Base-by-base conservation (phyloP, 2,113 vertebrate species). In the Girardinichthys multiradiatus region DNA sequence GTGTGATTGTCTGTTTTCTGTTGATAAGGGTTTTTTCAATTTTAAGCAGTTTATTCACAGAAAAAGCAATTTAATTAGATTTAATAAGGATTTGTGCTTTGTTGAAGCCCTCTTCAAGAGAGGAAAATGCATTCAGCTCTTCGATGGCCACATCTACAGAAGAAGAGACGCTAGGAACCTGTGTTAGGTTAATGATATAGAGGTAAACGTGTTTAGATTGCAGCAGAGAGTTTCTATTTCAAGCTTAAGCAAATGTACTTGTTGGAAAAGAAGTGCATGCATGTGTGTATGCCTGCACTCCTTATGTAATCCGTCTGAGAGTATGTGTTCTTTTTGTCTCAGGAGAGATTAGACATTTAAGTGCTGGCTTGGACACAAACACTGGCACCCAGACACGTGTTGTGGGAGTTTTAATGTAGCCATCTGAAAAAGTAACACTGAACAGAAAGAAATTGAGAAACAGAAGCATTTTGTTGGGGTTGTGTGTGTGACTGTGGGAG, bases 11-110 rank as follows among this genome's bases (percentile, higher is more conserved):
- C 73, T 91, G 88, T 61, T 74, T 63, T 73, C 27, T 42, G 29
- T 72, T 76, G 89, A 91, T 89, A 87, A 90, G 80, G 81, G 80
- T 81, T 89, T 86, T n/a, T 81, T 45, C 60, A 37, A n/a, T n/a
- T n/a, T n/a, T n/a, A n/a, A n/a, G 27, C 51, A 72, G 62, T 77
- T 60, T 73, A 33, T 83, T 81, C 51, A 64, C 80, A 28, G 45
- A 57, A 26, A n/a, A n/a, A 42, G 27, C 73, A 70, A 83, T 91
- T 86, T 85, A 84, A 90, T 84, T 81, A 89, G 61, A 68, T 60
- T 33, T 42, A 63, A 88, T 80, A 74, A 65, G 39, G n/a, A 48
- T 72, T 72, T 75, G 29, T 37, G 65, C 51, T 69, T 28, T 42
- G 63, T 63, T 69, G 48, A n/a, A 67, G n/a, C 30, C 24, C 12